Base-by-base conservation (phyloP, 1,140 invertebrate species). In the Coelopa frigida region DNA sequence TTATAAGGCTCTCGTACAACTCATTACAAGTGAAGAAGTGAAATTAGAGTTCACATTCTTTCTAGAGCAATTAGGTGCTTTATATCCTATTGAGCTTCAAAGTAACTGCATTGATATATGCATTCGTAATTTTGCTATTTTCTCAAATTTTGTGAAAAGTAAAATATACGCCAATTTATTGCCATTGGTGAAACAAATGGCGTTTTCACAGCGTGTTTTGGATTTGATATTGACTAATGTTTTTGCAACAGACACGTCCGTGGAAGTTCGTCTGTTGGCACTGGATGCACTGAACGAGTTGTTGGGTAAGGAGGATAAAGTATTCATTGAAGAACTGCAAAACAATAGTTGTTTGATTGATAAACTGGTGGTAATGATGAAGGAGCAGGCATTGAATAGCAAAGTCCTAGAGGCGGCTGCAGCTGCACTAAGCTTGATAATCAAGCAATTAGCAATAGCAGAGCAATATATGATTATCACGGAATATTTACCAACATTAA, bases 81-180 rank as follows among this genome's bases (percentile, higher is more conserved):
- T 58, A 10, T 52, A 66, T 49, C 59, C 64, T 1, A 52, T 62
- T 22, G 64, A 68, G 40, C n/a, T 68, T 38, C 59, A 68, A 24
- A 45, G 57, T 1, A 59, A 63, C 35, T 58, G 59, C 3, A 59
- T 67, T 12, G 62, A 67, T 31, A 39, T 53, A 10, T 49, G 49
- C 29, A 55, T 63, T 24, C 46, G 54, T 3, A 67, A 66, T 33
- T 67, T 67, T 29, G 45, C 52, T 3, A 49, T 61, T 11, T 67
- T 59, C 22, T 54, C 57, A 1, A 54, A 56, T 38, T 61, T 59
- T 43, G 57, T 67, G 0, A 63, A 61, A 36, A 46, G 57, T 2
- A 67, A 67, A 50, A 54, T 67, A 4, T 61, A 58, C 22, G 15
- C 21, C 1, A 66, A 67, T 47, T 11, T 67, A 17, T 31, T 67